Evolutionary conservation across 2,888 invertebrate genomes (phyloP).

Genomic region (Ganaspis brasiliensis): DNA sequence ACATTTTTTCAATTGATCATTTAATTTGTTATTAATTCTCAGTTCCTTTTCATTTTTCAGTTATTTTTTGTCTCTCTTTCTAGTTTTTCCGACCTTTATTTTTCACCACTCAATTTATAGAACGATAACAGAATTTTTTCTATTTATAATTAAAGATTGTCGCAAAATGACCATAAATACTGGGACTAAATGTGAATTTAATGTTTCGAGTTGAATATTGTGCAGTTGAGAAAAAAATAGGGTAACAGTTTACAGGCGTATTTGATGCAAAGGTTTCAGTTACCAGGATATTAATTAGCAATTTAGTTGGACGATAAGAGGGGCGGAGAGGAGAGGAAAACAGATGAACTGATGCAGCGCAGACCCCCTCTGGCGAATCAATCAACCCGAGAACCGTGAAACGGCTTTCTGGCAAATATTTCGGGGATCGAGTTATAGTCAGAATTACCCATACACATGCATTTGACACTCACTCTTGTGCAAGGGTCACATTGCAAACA

Average conservation of each 20-base stretch:
- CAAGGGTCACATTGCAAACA: neutral
- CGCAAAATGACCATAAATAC: too few relatives aligned
- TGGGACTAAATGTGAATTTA: neutral
- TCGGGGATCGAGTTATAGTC: slow-evolving; percentile 37
- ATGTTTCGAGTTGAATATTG: neutral
- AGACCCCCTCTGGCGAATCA: slow-evolving; percentile 43
- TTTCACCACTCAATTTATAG: too few relatives aligned
- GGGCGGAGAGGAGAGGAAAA: slow-evolving; percentile 19
- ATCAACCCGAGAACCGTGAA: slow-evolving; percentile 41
- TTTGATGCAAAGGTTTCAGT: slow-evolving; percentile 38
- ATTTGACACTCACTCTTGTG: slow-evolving; percentile 28
- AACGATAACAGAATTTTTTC: too few relatives aligned
- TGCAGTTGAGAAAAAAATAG: neutral
- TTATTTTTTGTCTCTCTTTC: too few relatives aligned
- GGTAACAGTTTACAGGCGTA: slow-evolving; percentile 34
- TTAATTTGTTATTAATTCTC: too few relatives aligned
- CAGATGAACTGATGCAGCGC: slow-evolving; percentile 25
- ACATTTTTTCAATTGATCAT: too few relatives aligned
- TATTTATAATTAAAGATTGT: too few relatives aligned
- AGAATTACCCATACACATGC: slow-evolving; percentile 3
- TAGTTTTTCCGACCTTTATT: too few relatives aligned
- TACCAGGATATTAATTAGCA: slow-evolving; percentile 44
- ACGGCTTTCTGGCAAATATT: slow-evolving; percentile 44
- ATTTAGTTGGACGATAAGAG: slow-evolving; percentile 23
- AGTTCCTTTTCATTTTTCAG: too few relatives aligned